These are phyloP conservation scores for Papilio polytes DNA, from an alignment of 1,140 invertebrate species.

Conservation along the genomic window DNA sequence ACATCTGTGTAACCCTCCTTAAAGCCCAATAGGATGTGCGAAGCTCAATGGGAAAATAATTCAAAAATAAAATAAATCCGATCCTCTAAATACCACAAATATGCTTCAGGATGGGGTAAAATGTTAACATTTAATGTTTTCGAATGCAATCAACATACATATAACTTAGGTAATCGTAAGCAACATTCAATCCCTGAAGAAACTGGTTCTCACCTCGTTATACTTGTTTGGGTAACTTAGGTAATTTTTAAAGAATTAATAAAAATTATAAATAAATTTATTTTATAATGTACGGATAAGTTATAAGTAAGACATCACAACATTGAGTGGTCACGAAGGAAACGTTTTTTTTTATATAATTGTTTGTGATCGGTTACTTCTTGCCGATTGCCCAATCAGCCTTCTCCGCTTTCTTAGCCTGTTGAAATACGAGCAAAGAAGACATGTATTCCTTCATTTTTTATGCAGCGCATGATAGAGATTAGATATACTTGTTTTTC, in stretches of 20 bases:
- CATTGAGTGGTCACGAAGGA: conserved; percentile 35
- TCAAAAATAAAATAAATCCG: conserved; percentile 45
- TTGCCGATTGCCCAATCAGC: conserved; percentile 90
- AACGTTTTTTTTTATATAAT: conserved; percentile 15
- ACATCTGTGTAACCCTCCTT: conserved; percentile 27
- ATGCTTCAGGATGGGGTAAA: conserved; percentile 45
- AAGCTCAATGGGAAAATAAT: conserved; percentile 56
- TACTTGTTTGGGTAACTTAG: conserved; percentile 48
- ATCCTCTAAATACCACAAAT: conserved; percentile 45
- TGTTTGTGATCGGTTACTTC: conserved; percentile 83
- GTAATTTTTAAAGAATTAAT: conserved; percentile 54
- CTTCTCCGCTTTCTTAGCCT: conserved; percentile 92
- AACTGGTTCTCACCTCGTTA: conserved; percentile 71
- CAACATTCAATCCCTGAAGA: conserved; percentile 58
- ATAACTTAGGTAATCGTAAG: conserved; percentile 51
- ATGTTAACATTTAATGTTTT: conserved; percentile 50
- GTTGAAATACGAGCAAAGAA: conserved; percentile 78
- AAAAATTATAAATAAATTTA: conserved; percentile 73
- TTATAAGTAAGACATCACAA: conserved; percentile 70
- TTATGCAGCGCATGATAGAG: neutral
- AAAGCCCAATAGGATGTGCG: conserved; percentile 50
- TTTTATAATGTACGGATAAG: conserved; percentile 65
- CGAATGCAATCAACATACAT: conserved; percentile 48
- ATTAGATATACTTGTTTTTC: neutral
- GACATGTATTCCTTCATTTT: conserved; percentile 47